Conservation (phyloP, 2,888 invertebrate species). For the Luperina nickerlii region DNA sequence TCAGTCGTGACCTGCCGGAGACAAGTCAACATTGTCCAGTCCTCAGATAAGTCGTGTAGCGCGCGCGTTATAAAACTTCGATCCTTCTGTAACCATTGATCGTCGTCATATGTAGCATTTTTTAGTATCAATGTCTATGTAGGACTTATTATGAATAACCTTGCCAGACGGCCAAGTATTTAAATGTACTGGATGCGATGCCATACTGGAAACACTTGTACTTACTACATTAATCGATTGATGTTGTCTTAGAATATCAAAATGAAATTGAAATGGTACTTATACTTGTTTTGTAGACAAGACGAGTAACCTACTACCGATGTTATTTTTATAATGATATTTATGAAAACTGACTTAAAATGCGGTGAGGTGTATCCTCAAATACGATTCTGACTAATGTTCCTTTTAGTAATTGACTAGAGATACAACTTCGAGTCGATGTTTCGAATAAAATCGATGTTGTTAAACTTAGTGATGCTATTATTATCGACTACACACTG, state of each 20-base stretch:
- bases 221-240: slow-evolving; percentile 47
- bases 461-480: slow-evolving; percentile 26
- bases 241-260: slow-evolving; percentile 39
- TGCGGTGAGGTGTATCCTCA: slow-evolving; percentile 7
- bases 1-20: slow-evolving; percentile 9
- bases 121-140: slow-evolving; percentile 34
- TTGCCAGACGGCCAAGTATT: slow-evolving; percentile 47
- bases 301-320: slow-evolving; percentile 24
- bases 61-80: slow-evolving; percentile 43
- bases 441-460: slow-evolving; percentile 30
- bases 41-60: slow-evolving; percentile 28
- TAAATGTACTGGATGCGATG: slow-evolving; percentile 43
- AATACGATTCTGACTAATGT: slow-evolving; percentile 45
- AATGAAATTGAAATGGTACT: slow-evolving; percentile 17
- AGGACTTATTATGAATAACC: slow-evolving; percentile 18
- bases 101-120: slow-evolving; percentile 23
- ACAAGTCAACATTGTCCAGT: slow-evolving; percentile 15
- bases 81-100: slow-evolving; percentile 21
- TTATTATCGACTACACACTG: slow-evolving; percentile 23
- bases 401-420: slow-evolving; percentile 53
- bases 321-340: slow-evolving; percentile 49
- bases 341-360: slow-evolving; percentile 32
- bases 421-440: slow-evolving; percentile 24
- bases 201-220: slow-evolving; percentile 36
- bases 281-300: slow-evolving; percentile 32